Evolutionary conservation across 2,888 invertebrate genomes (phyloP), one percentile per base, ranked within the genome.

Genomic region (Schizotus pectinicornis): DNA sequence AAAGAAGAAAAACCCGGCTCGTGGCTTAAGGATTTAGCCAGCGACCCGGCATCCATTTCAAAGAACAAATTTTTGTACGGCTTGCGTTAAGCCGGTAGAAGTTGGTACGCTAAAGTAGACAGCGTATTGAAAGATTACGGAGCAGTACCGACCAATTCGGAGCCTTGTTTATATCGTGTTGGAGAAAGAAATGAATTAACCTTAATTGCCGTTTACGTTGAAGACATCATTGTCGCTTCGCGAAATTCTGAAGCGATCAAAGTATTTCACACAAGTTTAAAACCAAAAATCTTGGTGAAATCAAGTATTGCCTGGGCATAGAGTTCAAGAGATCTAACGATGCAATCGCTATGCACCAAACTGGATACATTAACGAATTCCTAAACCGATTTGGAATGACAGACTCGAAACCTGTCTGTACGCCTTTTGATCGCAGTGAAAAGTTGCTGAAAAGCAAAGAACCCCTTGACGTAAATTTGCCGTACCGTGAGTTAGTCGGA

Each of bases 21-120:
- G 72, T 73, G 1, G 71, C 72, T 1, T 60, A 67, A 59, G 70
- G 71, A 12, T 71, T 62, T 61, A 42, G 48, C 32, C 70, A 73
- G 62, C 31, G 47, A 48, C 61, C 61, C 11, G 72, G 70, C 9
- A 49, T 71, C 7, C 62, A 74, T 50, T 74, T 61, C 48, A 50
- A 57, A 34, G 65, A n/a, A n/a, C n/a, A 71, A 56, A 72, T 68
- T 5, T 73, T 68, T 58, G 53, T 68, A 7, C 71, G 71, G 12
- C 71, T 72, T 6, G 64, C 65, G 5, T 35, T 68, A 48, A 11
- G 62, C 65, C 0, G 65, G 65, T 11, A 51, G 63, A 41, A 48
- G 34, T 8, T 69, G 65, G 69, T 46, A 67, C 38, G 22, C 9
- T 3, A 41, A 46, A 41, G 13, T 53, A 13, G 39, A 33, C 14